Base-by-base conservation (phyloP, 2,888 invertebrate species). In the Gymnocheta viridis region DNA sequence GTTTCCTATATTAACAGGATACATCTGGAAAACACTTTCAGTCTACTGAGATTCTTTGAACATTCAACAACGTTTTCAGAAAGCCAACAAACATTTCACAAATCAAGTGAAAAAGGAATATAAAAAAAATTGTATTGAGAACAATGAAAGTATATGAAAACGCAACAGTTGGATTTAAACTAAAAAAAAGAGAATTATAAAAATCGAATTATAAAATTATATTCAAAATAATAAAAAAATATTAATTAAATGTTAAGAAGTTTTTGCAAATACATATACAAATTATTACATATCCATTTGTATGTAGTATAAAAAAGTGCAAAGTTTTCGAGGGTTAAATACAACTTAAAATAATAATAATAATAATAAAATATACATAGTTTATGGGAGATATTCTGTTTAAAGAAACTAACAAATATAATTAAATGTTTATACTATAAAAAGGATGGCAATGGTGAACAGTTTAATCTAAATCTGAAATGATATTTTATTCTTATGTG, bases 21-120 rank as follows among this genome's bases (percentile, higher is more conserved):
- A 86, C 87, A 87, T 87, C 87, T 86, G 87, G 86, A 88, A 86
- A 86, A 86, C 86, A 86, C 85, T 85, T 87, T 88, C 86, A 88
- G 88, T 88, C 86, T 85, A 85, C 73, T 87, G 88, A 88, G 88
- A 88, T 87, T 87, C 86, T 87, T 86, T 87, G 87, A 86, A 86
- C 79, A 87, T 86, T 87, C 81, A 87, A 88, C 88, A 87, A 86
- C 87, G 85, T 76, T 80, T 60, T 78, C 29, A 19, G 44, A 76
- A 82, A 19, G 17, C 4, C 19, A 49, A 58, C 19, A 49, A 58
- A 62, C 56, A 73, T 2, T 49, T 19, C 9, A 35, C 29, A 35
- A 41, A 10, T 22, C 76, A 66, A 38, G 22, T 32, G 19, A 58
- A 35, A 54, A 86, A 7, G 38, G 44, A 47, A 44, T 54, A 66